Evolutionary conservation across 2,888 invertebrate genomes (phyloP), one percentile per base, ranked within the genome.

Genomic region (Palloptera scutellata): DNA sequence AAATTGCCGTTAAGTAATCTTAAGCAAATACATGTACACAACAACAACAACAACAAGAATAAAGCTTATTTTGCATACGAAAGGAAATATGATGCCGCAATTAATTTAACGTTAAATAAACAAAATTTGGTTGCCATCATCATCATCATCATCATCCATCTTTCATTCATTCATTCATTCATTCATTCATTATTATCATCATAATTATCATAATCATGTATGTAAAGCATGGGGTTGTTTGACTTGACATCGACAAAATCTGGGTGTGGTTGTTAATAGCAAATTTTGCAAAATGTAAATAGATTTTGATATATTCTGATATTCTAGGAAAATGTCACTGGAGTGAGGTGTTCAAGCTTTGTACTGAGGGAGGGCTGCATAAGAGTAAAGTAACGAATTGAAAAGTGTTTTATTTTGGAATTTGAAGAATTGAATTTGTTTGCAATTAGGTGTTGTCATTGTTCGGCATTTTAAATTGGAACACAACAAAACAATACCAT

Each of bases 51-150:
- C 30, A 30, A 30, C 30, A 68, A 51, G 57, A 61, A 59, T 53
- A 62, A 64, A 53, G 60, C 67, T 59, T 70, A 72, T 70, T 72
- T 72, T 71, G 70, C 72, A 74, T 72, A 68, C 66, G 55, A 54
- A 60, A 72, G 66, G 76, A 75, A 76, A 76, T 74, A 72, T 75
- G 76, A 76, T 74, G 74, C 75, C 76, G 70, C 74, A 76, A 76
- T 76, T 76, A 76, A 76, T 76, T 76, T 75, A 74, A 75, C 76
- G 74, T 76, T 75, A 76, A 74, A 74, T 75, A 74, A 76, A 75
- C 75, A 76, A 72, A 72, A 70, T 71, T 66, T 62, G 30, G 30
- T 30, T 30, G 30, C 30, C 2, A 30, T 30, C 30, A 30, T 30
- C 30, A 6, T 30, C 30, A 30, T 30, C 30, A 30, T 30, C 30